These are phyloP conservation scores for Patella pellucida DNA, from an alignment of 2,888 invertebrate genomes.

Conservation along the genomic window DNA sequence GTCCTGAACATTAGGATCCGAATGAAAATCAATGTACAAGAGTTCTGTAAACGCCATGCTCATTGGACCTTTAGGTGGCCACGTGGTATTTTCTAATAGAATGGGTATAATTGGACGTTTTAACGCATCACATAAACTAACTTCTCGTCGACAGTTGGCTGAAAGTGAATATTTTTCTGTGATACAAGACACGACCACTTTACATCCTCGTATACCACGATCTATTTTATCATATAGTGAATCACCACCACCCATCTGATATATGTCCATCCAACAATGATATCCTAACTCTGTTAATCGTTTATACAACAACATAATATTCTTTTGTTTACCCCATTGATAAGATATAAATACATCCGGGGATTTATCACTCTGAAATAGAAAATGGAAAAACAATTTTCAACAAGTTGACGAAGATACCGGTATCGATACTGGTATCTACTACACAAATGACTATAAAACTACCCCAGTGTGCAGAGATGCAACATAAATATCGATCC, in stretches of 20 bases:
- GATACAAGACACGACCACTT: slow-evolving; percentile 63
- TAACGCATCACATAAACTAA: slow-evolving; percentile 64
- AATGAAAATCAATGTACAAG: slow-evolving; percentile 58
- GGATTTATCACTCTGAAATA: slow-evolving; percentile 26
- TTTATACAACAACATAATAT: slow-evolving; percentile 59
- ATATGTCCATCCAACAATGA: slow-evolving; percentile 68
- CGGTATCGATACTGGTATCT: too few relatives aligned
- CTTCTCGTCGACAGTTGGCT: slow-evolving; percentile 66
- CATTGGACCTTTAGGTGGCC: slow-evolving; percentile 69
- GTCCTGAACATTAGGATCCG: slow-evolving; percentile 41
- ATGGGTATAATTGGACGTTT: slow-evolving; percentile 67
- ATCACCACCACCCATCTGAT: slow-evolving; percentile 70
- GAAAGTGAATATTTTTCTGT: slow-evolving; percentile 66
- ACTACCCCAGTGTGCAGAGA: too few relatives aligned
- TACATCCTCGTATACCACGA: slow-evolving; percentile 58
- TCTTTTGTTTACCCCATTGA: slow-evolving; percentile 68
- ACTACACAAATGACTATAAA: too few relatives aligned
- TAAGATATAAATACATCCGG: slow-evolving; percentile 65
- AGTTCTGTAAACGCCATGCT: slow-evolving; percentile 65
- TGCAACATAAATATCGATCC: too few relatives aligned
- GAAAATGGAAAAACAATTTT: neutral
- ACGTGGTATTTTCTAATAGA: slow-evolving; percentile 59
- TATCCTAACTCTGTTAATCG: slow-evolving; percentile 56
- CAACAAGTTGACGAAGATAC: too few relatives aligned
- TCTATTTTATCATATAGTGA: slow-evolving; percentile 69